Evolutionary conservation across 1,140 invertebrate species (phyloP), one percentile per base, ranked within the genome.

Genomic region (Drosophila simulans): DNA sequence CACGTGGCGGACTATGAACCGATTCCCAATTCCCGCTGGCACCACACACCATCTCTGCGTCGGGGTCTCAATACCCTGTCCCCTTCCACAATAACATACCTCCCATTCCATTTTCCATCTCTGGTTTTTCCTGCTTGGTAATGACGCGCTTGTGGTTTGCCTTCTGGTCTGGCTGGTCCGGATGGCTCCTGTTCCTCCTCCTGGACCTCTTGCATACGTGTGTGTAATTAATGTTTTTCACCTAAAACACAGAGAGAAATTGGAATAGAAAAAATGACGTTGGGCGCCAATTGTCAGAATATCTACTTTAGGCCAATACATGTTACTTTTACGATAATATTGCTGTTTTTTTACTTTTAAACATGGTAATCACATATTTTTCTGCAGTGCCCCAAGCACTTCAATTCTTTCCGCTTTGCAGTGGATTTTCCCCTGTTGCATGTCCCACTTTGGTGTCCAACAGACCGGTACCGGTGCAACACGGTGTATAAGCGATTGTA

Each of bases 401-500:
- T 76, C 27, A 73, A 51, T 63, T 57, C 40, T 43, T 40, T 69
- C 35, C 65, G 17, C 25, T 46, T 27, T 25, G 53, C 27, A 0
- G 1, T 17, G 37, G 22, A 15, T 40, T 70, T 49, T 22, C 64
- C 66, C 68, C 68, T 71, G 68, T 70, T 71, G 68, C 68, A 57
- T 71, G 68, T 43, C 27, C 66, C 68, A 56, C 42, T 71, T 71
- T 57, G 43, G 37, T 48, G 51, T 49, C 51, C 51, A 81, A 80
- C 62, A 31, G 25, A 31, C 60, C 49, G 65, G 79, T 83, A 25
- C 57, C 49, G 69, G 84, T 89, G 76, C 84, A 88, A 88, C 84
- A 77, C 74, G 73, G 79, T 84, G 79, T 89, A 88, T 88, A 80
- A 88, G 83, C 88, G 84, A 88, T 88, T 76, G 66, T 62, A 83